phyloP scores from a whole-genome alignment of 2,888 invertebrate species.

The Dendrolimus houi region DNA sequence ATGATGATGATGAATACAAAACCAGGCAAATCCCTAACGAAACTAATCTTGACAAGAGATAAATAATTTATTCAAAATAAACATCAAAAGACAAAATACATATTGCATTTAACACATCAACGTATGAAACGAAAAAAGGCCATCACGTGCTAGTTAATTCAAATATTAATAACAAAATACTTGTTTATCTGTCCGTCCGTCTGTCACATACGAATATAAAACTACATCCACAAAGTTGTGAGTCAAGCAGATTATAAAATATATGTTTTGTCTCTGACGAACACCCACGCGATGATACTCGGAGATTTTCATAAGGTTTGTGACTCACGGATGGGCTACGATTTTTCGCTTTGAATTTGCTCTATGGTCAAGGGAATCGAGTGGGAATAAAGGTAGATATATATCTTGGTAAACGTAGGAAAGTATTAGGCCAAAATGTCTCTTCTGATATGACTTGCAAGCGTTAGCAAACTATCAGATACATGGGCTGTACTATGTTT shows the following conservation, averaged over 20 bases:
- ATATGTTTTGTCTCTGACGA: constrained; percentile 37
- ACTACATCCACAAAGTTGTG: constrained; percentile 15
- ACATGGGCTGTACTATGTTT: too few relatives aligned
- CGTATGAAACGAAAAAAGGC: not conserved
- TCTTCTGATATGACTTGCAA: too few relatives aligned
- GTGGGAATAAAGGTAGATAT: too few relatives aligned
- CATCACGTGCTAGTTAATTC: not conserved
- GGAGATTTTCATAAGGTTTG: not conserved
- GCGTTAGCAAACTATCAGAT: too few relatives aligned
- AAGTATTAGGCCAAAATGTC: too few relatives aligned
- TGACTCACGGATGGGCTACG: not conserved
- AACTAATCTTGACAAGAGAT: too few relatives aligned
- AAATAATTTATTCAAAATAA: too few relatives aligned
- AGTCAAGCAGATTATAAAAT: constrained; percentile 30
- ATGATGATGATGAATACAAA: too few relatives aligned
- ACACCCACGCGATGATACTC: constrained; percentile 22
- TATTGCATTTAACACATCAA: constrained; percentile 1
- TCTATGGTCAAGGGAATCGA: too few relatives aligned
- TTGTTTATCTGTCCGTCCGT: constrained; percentile 2
- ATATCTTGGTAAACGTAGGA: too few relatives aligned
- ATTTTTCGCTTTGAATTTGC: not conserved
- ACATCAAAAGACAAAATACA: not conserved
- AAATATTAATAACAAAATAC: constrained; percentile 1
- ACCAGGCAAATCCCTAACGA: too few relatives aligned
- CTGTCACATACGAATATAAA: constrained; percentile 10